Conservation (phyloP, 2,888 invertebrate genomes). For the Euphydryas editha region DNA sequence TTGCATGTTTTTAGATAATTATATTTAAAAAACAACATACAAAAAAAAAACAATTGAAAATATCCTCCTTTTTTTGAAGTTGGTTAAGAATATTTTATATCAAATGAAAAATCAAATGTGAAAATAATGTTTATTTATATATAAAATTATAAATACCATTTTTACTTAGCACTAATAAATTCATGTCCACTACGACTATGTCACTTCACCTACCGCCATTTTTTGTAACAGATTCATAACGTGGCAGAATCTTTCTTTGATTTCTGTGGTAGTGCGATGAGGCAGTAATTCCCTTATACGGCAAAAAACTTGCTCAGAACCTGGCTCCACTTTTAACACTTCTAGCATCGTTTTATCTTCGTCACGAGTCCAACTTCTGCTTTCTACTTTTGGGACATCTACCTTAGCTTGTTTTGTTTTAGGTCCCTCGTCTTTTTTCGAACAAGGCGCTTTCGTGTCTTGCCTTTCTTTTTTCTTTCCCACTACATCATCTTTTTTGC, state of each 20-base stretch:
- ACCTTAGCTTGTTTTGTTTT: slow-evolving; percentile 34
- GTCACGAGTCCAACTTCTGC: slow-evolving; percentile 87
- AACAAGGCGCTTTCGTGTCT: slow-evolving; percentile 49
- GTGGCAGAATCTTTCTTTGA: slow-evolving; percentile 84
- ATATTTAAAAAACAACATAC: too few relatives aligned
- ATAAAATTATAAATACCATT: slow-evolving; percentile 73
- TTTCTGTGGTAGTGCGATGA: slow-evolving; percentile 82
- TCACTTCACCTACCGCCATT: slow-evolving; percentile 80
- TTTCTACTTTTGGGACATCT: slow-evolving; percentile 45
- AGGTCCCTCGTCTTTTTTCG: slow-evolving; percentile 48
- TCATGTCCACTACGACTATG: slow-evolving; percentile 57
- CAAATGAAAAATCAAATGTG: not conserved
- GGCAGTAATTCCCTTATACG: slow-evolving; percentile 81
- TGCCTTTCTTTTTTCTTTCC: slow-evolving; percentile 61
- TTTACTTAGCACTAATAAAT: slow-evolving; percentile 55
- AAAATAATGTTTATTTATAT: slow-evolving; percentile 62
- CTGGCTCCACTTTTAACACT: slow-evolving; percentile 87
- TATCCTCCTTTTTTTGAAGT: too few relatives aligned
- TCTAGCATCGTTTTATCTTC: slow-evolving; percentile 92
- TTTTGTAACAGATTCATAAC: slow-evolving; percentile 86
- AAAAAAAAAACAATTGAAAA: not conserved
- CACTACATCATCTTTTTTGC: slow-evolving; percentile 46
- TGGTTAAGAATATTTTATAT: not conserved
- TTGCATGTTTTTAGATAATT: too few relatives aligned
- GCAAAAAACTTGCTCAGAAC: slow-evolving; percentile 86